Evolutionary conservation across 1,140 invertebrate genomes (phyloP), one percentile per base, ranked within the genome.

Genomic region (Lucilia cuprina): DNA sequence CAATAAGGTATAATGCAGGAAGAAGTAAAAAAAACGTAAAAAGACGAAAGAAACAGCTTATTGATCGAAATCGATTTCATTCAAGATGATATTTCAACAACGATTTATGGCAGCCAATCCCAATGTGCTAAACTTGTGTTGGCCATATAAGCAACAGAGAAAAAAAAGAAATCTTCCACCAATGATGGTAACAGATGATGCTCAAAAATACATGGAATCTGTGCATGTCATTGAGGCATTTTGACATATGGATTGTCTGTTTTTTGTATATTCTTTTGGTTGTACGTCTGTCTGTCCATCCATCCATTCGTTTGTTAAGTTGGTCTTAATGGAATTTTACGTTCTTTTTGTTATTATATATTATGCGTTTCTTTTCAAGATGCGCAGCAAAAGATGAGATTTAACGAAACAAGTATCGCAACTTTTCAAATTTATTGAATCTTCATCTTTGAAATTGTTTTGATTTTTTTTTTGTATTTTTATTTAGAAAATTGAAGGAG

Each of bases 61-160:
- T 82, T 65, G 82, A 82, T 82, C 55, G 82, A 82, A 82, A 82
- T 82, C 82, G 82, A 82, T 82, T 82, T 55, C 82, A 82, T 82
- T 82, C 82, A 82, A 82, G 55, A 82, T 82, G 82, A 65, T 82
- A 82, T 82, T 82, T 82, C 82, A 82, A 82, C 50, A 65, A 82
- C 82, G 82, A 82, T 82, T 82, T 82, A 82, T 82, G 82, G 82
- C 82, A 82, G 55, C 82, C 82, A 82, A 82, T 82, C 82, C 82
- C 82, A 50, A 65, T 10, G 77, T 30, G n/a, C 21, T 80, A 41
- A n/a, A 9, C 77, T 19, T 21, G 50, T 60, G 17, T n/a, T 60
- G 50, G 50, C 17, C 60, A 70, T 70, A 21, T 25, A 70, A 80
- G 41, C 34, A 41, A 30, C n/a, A n/a, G n/a, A n/a, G n/a, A n/a